phyloP scores from a whole-genome alignment of 2,797 vertebrate genomes.

The Hydrolagus colliei region DNA sequence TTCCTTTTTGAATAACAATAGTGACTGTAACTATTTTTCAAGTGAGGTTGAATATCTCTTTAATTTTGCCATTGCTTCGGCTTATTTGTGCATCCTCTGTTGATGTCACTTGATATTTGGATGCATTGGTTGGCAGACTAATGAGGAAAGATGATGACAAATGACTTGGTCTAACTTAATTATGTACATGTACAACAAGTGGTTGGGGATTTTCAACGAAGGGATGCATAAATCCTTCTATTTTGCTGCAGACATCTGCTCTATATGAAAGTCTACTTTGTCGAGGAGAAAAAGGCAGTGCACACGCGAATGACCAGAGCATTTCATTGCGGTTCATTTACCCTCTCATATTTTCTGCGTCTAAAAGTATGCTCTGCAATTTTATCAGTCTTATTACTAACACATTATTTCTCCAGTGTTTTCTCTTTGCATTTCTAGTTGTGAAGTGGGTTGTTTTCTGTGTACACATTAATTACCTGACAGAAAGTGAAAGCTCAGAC shows the following conservation, averaged over 20 bases:
- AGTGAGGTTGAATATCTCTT: not conserved
- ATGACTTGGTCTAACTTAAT: slow-evolving; percentile 8
- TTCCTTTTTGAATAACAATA: not conserved
- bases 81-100: not conserved
- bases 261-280: not conserved
- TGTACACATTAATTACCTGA: not conserved
- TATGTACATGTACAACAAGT: not conserved
- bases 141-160: not conserved
- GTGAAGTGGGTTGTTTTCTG: not conserved
- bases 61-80: not conserved
- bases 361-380: not conserved
- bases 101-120: not conserved
- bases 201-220: not conserved
- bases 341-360: not conserved
- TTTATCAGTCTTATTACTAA: not conserved
- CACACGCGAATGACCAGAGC: too few relatives aligned
- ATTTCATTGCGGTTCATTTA: not conserved
- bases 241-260: not conserved
- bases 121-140: not conserved
- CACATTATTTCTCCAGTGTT: not conserved
- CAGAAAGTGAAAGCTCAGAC: not conserved
- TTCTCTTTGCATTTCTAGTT: not conserved
- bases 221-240: not conserved
- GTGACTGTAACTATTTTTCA: not conserved
- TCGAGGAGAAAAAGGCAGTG: not conserved